Evolutionary conservation across 2,888 invertebrate genomes (phyloP).

Genomic region (Subacronicta megacephala): DNA sequence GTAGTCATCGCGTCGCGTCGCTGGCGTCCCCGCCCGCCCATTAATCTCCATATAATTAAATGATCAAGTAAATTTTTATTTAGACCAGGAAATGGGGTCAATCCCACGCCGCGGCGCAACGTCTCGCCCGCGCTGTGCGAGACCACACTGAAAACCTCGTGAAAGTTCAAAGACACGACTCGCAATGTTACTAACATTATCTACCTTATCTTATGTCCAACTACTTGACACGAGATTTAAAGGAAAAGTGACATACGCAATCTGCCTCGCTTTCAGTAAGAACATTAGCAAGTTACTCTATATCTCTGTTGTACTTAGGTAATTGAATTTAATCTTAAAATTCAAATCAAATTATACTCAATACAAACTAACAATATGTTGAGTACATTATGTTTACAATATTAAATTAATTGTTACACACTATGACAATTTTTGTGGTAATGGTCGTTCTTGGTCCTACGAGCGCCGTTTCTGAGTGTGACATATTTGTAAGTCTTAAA

Average conservation of each 20-base stretch:
- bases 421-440: constrained; percentile 23
- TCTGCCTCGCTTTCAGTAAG: constrained; percentile 34
- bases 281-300: constrained; percentile 18
- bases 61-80: constrained; percentile 89
- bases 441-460: constrained; percentile 9
- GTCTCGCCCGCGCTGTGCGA: constrained; percentile 70
- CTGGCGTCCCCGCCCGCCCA: constrained; percentile 82
- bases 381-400: constrained; percentile 16
- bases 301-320: constrained; percentile 14
- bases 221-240: constrained; percentile 43
- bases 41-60: constrained; percentile 89
- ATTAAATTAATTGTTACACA: constrained; percentile 13
- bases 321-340: constrained; percentile 34
- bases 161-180: constrained; percentile 62
- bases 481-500: background rate
- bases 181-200: constrained; percentile 35
- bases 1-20: constrained; percentile 32
- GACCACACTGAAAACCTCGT: constrained; percentile 66
- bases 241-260: constrained; percentile 42
- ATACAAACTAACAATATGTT: constrained; percentile 30
- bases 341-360: constrained; percentile 40
- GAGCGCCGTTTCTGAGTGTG: constrained; percentile 12
- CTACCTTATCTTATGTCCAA: constrained; percentile 38
- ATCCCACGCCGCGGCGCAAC: constrained; percentile 70
- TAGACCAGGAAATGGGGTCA: constrained; percentile 86